Conservation (phyloP, 2,888 invertebrate species). For the Plusia festucae region DNA sequence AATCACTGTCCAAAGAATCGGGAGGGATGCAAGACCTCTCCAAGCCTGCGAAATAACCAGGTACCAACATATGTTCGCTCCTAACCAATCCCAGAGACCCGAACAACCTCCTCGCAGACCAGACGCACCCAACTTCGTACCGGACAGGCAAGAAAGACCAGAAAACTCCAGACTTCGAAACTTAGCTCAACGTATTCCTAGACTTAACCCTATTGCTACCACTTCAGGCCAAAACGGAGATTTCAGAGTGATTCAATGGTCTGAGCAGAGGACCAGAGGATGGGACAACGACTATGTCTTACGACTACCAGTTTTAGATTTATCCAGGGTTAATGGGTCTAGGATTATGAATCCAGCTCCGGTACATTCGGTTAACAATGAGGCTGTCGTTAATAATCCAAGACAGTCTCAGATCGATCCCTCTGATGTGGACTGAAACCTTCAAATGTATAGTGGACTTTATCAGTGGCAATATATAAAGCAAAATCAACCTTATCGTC, state of each 20-base stretch:
- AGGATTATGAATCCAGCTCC: slow-evolving; percentile 59
- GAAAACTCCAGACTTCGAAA: slow-evolving; percentile 74
- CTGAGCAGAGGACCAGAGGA: slow-evolving; percentile 68
- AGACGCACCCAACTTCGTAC: slow-evolving; percentile 67
- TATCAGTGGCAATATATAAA: background rate
- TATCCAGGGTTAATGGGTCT: slow-evolving; percentile 68
- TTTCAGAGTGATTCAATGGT: slow-evolving; percentile 76
- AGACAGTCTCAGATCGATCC: slow-evolving; percentile 63
- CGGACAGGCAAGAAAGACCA: slow-evolving; percentile 68
- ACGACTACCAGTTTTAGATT: slow-evolving; percentile 74
- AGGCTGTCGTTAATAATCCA: slow-evolving; percentile 63
- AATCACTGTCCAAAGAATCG: slow-evolving; percentile 89
- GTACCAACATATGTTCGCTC: slow-evolving; percentile 83
- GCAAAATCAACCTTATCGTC: no score
- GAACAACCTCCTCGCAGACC: slow-evolving; percentile 58
- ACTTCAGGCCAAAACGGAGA: slow-evolving; percentile 61
- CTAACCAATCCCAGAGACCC: slow-evolving; percentile 61
- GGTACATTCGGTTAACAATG: slow-evolving; percentile 62
- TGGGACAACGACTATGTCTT: slow-evolving; percentile 78
- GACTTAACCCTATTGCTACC: slow-evolving; percentile 70
- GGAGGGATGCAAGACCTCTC: slow-evolving; percentile 88
- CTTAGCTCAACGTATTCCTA: slow-evolving; percentile 78
- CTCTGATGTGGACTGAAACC: slow-evolving; percentile 63
- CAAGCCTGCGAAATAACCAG: slow-evolving; percentile 86
- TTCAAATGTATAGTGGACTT: background rate